Evolutionary conservation across 1,140 invertebrate genomes (phyloP), one percentile per base, ranked within the genome.

Genomic region (Diachasma alloeum): DNA sequence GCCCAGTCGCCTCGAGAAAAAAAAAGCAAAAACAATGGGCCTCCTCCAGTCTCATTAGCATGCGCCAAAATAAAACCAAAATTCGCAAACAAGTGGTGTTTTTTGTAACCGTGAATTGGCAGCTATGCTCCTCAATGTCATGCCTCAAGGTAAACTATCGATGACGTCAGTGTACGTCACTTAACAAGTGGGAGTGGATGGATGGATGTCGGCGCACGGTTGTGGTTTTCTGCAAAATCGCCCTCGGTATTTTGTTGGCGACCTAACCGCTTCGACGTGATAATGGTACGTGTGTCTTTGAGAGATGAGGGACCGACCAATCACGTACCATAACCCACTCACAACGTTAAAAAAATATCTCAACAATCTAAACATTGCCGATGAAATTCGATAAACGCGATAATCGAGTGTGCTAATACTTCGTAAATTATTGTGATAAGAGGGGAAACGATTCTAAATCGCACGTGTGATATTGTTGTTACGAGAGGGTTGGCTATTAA

Each of bases 61-160:
- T 72, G 11, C 19, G 42, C 8, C 24, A n/a, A 26, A 46, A 22
- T 44, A 26, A 71, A 67, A 48, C 22, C 24, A 72, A 71, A 75
- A 66, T 48, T 31, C n/a, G 63, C 13, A 24, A 48, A 22, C 0
- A 59, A 19, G 11, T 42, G 15, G 74, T 48, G 67, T 37, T 69
- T 79, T 79, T 73, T 19, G 26, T 13, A 67, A 31, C 9, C 13
- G 72, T 74, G 36, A 69, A 44, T 89, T 90, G 87, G 83, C 83
- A 81, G 71, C 67, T 78, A 72, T 89, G 88, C 44, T 56, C 76
- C 82, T 90, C 88, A 90, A 90, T 90, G 88, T 90, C 88, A 90
- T 88, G 87, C 88, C 83, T 89, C 88, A 90, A 90, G 88, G 88
- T 89, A 89, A 90, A 88, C 88, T 87, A 88, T 89, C 85, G 86